phyloP scores from a whole-genome alignment of 2,113 vertebrate species.

The Pangasianodon gigas region DNA sequence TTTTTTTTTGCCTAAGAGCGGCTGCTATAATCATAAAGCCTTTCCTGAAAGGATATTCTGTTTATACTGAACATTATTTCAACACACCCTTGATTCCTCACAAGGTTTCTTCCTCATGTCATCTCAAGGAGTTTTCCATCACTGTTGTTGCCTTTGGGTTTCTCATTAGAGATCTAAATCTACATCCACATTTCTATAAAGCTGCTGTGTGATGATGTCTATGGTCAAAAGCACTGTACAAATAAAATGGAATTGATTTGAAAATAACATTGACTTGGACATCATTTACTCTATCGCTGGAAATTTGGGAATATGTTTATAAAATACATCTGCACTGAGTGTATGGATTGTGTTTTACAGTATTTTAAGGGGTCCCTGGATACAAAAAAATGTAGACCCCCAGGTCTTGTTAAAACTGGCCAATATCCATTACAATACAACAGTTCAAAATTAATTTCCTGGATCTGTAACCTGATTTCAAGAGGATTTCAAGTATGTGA shows the following conservation, averaged over 20 bases:
- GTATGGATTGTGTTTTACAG: too few relatives aligned
- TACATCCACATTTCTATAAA: neutral
- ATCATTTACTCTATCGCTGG: neutral
- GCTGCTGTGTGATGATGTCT: neutral
- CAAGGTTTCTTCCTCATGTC: neutral
- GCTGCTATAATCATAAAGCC: neutral
- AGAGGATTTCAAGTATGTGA: neutral
- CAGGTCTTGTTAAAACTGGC: neutral
- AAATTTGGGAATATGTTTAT: neutral
- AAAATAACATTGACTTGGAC: neutral
- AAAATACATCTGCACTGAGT: neutral
- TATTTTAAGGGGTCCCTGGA: neutral
- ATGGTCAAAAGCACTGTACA: neutral
- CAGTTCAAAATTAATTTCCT: neutral
- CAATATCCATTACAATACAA: neutral
- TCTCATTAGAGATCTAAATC: neutral
- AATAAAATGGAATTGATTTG: neutral
- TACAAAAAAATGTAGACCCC: too few relatives aligned
- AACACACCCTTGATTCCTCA: neutral
- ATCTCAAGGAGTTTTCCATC: neutral
- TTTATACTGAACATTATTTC: neutral
- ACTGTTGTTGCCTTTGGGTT: neutral
- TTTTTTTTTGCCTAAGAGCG: too few relatives aligned
- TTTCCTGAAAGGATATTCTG: neutral
- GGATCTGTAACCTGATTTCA: neutral